phyloP scores from a whole-genome alignment of 2,888 invertebrate genomes.

The Hemistola chrysoprasaria region DNA sequence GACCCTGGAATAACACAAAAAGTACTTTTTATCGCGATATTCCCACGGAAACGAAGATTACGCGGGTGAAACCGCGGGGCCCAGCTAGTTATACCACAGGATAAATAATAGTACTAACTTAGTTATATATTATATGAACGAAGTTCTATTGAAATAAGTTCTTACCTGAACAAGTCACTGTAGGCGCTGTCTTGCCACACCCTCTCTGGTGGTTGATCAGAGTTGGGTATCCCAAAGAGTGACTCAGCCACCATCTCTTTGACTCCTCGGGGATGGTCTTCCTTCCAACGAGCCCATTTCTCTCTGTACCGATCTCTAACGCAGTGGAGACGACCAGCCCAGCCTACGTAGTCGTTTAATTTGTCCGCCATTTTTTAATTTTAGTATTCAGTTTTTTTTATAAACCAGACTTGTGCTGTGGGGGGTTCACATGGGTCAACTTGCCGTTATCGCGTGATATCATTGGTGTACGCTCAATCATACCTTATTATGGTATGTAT shows the following conservation, averaged over 20 bases:
- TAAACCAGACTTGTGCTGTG: no score
- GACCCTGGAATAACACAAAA: no score
- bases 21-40: no score
- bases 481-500: no score
- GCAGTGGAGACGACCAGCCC: slow-evolving; percentile 86
- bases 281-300: slow-evolving; percentile 83
- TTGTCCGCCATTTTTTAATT: slow-evolving; percentile 85
- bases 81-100: no score
- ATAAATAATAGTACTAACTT: no score
- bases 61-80: no score
- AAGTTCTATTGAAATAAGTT: background rate
- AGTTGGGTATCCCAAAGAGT: slow-evolving; percentile 66
- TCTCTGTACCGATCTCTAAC: slow-evolving; percentile 85
- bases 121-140: background rate
- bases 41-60: no score
- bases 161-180: slow-evolving; percentile 66
- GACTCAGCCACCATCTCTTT: slow-evolving; percentile 72
- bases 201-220: slow-evolving; percentile 61
- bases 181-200: slow-evolving; percentile 65
- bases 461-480: no score
- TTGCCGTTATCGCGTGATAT: no score
- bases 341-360: slow-evolving; percentile 90
- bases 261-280: slow-evolving; percentile 81
- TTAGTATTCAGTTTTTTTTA: slow-evolving; percentile 4
- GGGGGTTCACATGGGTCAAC: no score